Conservation (phyloP, 1,140 invertebrate species). For the Drosophila orosa region DNA sequence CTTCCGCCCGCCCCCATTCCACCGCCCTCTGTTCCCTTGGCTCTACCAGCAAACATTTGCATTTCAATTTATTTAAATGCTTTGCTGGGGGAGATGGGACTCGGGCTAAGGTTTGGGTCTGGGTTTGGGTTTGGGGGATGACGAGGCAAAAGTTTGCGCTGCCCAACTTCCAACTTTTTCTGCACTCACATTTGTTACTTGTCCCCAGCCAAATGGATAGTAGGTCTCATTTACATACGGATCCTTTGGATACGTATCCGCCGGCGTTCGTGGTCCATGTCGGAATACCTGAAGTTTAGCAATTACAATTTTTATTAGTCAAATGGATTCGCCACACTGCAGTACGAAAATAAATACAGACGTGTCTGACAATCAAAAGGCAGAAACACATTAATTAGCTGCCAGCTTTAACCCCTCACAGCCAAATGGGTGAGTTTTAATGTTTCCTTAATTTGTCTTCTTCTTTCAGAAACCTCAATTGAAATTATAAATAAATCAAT, state of each 20-base stretch:
- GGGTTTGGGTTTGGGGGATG: slow-evolving; percentile 25
- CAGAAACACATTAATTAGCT: slow-evolving; percentile 32
- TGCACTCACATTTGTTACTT: slow-evolving; percentile 90
- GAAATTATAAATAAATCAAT: neutral
- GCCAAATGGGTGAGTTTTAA: neutral
- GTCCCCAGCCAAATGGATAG: slow-evolving; percentile 91
- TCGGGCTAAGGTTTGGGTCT: neutral
- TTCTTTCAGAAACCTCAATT: neutral
- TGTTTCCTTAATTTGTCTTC: neutral
- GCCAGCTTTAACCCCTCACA: neutral
- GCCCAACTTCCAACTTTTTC: slow-evolving; percentile 69
- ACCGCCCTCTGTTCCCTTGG: neutral
- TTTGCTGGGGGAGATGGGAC: slow-evolving; percentile 53
- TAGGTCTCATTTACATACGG: slow-evolving; percentile 88
- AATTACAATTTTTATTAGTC: slow-evolving; percentile 51
- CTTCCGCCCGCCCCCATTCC: neutral
- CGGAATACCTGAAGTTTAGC: slow-evolving; percentile 87
- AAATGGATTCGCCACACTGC: slow-evolving; percentile 33
- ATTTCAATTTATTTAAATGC: slow-evolving; percentile 83
- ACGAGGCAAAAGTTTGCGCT: slow-evolving; percentile 59
- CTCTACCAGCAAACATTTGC: slow-evolving; percentile 63
- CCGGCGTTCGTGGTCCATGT: slow-evolving; percentile 92
- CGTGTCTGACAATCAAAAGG: slow-evolving; percentile 5
- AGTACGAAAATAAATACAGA: neutral
- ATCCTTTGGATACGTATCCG: slow-evolving; percentile 91